Evolutionary conservation across 2,888 invertebrate genomes (phyloP), one percentile per base, ranked within the genome.

Genomic region (Caenorhabditis sp.): DNA sequence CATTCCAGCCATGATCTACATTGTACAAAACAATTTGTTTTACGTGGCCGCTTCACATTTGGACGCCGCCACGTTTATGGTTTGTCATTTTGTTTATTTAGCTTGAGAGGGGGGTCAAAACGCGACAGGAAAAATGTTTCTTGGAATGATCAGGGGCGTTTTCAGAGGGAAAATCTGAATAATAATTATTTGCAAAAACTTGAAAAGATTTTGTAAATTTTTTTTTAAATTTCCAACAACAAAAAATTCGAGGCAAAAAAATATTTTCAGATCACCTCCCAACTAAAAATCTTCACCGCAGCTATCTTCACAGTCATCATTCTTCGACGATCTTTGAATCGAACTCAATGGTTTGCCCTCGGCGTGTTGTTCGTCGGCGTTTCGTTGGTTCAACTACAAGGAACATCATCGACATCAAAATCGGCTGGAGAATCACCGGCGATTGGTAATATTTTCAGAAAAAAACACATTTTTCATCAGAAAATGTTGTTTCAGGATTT

Each of bases 21-120:
- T 95, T 62, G 90, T 99, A 76, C 99, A 99, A 89, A 99, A 99
- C 88, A 99, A 99, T 90, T 91, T 99, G 72, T 91, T 99, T 17
- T 99, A 97, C 89, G 92, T 97, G 19, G 97, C 97, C 1, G 95
- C 97, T 43, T 94, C 96, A 2, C 95, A 99, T 91, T 91, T 99
- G 83, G 97, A 99, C 90, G 97, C 97, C 62, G 97, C 97, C 24
- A 97, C 99, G 51, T 95, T 96, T 91, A 99, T 99, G 92, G 95
- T 93, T 90, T 85, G 83, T 14, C 50, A n/a, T 23, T 50, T 50
- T 23, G 21, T 53, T 53, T 53, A 6, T 23, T 26, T 5, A 26
- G 23, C 24, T 43, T 68, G n/a, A n/a, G n/a, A n/a, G n/a, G n/a
- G n/a, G n/a, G n/a, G n/a, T n/a, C n/a, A n/a, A n/a, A n/a, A n/a